Evolutionary conservation across 2,797 vertebrate genomes (phyloP).

Genomic region (Gymnothorax javanicus): DNA sequence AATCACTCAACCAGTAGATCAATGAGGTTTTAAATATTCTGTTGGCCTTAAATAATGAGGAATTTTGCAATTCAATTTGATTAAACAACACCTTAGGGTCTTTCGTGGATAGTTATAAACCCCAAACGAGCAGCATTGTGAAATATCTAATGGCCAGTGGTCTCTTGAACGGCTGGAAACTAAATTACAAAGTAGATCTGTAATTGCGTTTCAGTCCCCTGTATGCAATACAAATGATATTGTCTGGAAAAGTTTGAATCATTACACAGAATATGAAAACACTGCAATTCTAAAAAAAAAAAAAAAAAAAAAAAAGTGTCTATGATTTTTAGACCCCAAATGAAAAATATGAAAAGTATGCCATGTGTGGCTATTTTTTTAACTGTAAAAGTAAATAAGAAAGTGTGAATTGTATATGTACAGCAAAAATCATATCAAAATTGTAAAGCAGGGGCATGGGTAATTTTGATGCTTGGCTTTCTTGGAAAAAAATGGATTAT

Average conservation of each 20-base stretch:
- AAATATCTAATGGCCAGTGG: constrained; percentile 22
- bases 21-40: constrained; percentile 65
- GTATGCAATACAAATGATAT: constrained; percentile 16
- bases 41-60: constrained; percentile 60
- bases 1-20: constrained; percentile 69
- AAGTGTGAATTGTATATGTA: too few species aligned
- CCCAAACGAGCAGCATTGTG: background rate
- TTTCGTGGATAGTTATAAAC: constrained; percentile 8
- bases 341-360: background rate
- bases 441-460: too few species aligned
- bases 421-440: too few species aligned
- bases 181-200: constrained; percentile 6
- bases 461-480: too few species aligned
- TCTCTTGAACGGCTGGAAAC: constrained; percentile 23
- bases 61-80: constrained; percentile 42
- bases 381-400: too few species aligned
- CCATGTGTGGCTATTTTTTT: background rate
- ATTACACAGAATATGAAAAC: constrained; percentile 21
- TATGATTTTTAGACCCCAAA: background rate
- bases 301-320: background rate
- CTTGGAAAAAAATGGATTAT: too few species aligned
- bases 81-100: constrained; percentile 24
- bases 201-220: constrained; percentile 4
- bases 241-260: constrained; percentile 16
- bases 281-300: constrained; percentile 3